These are phyloP conservation scores for Zoanthus sansibaricus DNA, from an alignment of 92 coral and sea anemone genomes.

Conservation along the genomic window DNA sequence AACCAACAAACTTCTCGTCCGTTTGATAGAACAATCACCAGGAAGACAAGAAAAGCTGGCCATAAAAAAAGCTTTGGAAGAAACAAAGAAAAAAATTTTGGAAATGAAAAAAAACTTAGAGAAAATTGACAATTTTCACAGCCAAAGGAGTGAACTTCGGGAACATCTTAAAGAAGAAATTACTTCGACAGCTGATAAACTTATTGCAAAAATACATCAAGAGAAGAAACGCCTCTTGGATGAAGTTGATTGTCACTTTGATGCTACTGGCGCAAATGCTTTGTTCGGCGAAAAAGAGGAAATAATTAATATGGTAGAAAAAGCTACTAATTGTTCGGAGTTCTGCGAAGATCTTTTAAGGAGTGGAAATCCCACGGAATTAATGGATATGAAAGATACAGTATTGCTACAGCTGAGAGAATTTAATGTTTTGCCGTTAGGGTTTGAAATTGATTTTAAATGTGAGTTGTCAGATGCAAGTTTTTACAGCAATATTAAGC, in stretches of 20 bases:
- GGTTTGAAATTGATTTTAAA: neutral
- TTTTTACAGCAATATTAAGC: constrained; percentile 13
- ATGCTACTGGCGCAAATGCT: neutral
- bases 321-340: constrained; percentile 21
- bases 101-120: constrained; percentile 26
- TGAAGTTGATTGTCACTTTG: constrained; percentile 6
- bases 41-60: constrained; percentile 48
- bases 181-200: constrained; percentile 38
- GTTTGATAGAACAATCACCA: constrained; percentile 39
- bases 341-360: constrained; percentile 21
- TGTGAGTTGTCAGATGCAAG: neutral
- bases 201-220: constrained; percentile 6
- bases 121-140: neutral
- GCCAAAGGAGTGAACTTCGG: neutral
- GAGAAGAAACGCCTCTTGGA: constrained; percentile 20
- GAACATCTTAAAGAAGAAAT: constrained; percentile 23
- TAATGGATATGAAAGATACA: constrained; percentile 39
- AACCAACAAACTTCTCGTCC: constrained; percentile 38
- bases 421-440: neutral
- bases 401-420: constrained; percentile 25
- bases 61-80: constrained; percentile 36
- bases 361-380: constrained; percentile 27
- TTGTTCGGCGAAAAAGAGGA: constrained; percentile 14
- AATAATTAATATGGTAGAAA: neutral
- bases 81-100: neutral